A percentile compares a stretch with the other conserved stretches of the same genome.
phyloP scores from a whole-genome alignment of 1,140 invertebrate species.

The Drosophila ananassae region DNA sequence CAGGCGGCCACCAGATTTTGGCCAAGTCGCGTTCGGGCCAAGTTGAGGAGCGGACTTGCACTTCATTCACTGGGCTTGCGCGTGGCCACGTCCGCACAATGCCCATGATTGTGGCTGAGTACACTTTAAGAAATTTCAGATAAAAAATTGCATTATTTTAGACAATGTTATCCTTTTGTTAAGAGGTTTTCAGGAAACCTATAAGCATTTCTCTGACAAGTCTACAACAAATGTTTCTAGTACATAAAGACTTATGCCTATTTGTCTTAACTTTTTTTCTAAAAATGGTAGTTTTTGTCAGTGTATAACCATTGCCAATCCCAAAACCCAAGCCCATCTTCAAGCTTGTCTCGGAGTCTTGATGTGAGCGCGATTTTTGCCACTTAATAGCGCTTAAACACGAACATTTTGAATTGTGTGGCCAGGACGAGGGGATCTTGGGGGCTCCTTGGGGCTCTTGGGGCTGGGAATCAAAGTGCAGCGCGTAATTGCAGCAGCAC shows the following conservation, averaged over 20 bases:
- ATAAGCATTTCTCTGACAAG: too few species aligned
- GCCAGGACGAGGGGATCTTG: constrained; percentile 14
- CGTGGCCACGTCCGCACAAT: constrained; percentile 63
- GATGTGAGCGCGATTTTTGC: constrained; percentile 81
- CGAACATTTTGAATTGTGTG: constrained; percentile 83
- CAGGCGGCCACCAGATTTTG: constrained; percentile 62
- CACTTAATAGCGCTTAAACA: constrained; percentile 84
- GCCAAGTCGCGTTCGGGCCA: neutral
- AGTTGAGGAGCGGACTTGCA: neutral
- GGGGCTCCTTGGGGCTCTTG: constrained; percentile 1
- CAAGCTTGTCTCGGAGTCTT: constrained; percentile 39
- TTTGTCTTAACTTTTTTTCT: neutral
- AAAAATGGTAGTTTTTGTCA: neutral
- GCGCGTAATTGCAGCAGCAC: constrained; percentile 72
- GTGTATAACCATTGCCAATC: constrained; percentile 3
- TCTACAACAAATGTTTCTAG: too few species aligned
- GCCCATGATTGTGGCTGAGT: neutral
- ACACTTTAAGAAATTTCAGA: constrained; percentile 8
- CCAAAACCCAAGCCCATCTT: constrained; percentile 19
- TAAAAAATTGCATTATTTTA: too few species aligned
- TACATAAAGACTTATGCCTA: too few species aligned
- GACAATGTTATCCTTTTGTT: too few species aligned
- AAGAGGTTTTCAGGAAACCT: too few species aligned
- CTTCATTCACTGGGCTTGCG: constrained; percentile 70
- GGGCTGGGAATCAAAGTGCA: constrained; percentile 70